These are phyloP conservation scores for Hiodon tergisus DNA, from an alignment of 2,113 vertebrate species.

Conservation along the genomic window DNA sequence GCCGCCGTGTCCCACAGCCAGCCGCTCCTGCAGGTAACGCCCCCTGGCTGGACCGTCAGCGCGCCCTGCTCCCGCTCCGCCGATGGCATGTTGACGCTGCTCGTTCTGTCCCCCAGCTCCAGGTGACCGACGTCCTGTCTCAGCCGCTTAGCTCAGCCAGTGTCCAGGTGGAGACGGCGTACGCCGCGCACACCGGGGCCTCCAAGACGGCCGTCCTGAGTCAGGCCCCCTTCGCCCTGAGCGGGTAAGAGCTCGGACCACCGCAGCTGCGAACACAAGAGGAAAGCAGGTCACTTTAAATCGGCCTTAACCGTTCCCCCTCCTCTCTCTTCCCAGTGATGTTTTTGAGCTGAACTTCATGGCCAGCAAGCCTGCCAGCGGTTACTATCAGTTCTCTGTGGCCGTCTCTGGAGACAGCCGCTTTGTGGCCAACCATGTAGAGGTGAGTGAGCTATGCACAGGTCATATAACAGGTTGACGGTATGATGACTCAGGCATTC, in stretches of 20 bases:
- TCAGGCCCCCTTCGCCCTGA: constrained; percentile 69
- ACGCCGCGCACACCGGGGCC: constrained; percentile 51
- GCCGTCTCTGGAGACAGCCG: constrained; percentile 79
- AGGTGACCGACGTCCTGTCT: constrained; percentile 85
- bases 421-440: constrained; percentile 83
- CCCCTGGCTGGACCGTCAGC: neutral
- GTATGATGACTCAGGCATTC: too few species aligned
- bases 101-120: constrained; percentile 66
- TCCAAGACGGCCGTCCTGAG: constrained; percentile 78
- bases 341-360: constrained; percentile 91
- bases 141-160: constrained; percentile 78
- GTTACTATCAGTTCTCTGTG: constrained; percentile 90
- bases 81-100: neutral
- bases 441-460: constrained; percentile 61
- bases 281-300: neutral
- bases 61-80: neutral
- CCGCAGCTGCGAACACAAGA: neutral
- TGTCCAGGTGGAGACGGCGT: constrained; percentile 79
- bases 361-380: constrained; percentile 82
- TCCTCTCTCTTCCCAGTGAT: constrained; percentile 60
- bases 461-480: neutral
- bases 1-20: constrained; percentile 83
- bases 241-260: constrained; percentile 63
- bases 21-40: constrained; percentile 73
- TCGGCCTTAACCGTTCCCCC: neutral